A percentile compares a stretch with the other conserved stretches of the same genome.
Conservation (phyloP, 2,888 invertebrate genomes). For the Sminthurides aquaticus region DNA sequence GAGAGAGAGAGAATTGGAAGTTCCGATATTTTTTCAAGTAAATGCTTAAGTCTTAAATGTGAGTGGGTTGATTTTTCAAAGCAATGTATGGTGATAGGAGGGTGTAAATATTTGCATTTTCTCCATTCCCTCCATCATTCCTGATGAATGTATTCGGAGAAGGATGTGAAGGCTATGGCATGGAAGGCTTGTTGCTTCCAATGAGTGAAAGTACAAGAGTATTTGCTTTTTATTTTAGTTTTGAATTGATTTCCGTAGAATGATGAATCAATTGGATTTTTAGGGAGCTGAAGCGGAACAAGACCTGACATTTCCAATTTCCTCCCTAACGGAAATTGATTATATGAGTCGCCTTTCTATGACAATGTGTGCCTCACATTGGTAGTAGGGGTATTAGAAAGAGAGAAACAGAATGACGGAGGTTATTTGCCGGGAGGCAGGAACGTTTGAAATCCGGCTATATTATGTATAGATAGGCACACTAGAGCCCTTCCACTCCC, state of each 20-base stretch:
- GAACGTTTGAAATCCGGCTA: too few relatives aligned
- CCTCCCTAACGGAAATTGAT: neutral
- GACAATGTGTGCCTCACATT: too few relatives aligned
- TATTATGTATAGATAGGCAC: too few relatives aligned
- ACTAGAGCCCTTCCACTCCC: too few relatives aligned
- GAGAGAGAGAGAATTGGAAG: too few relatives aligned
- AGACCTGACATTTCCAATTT: neutral
- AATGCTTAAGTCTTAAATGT: too few relatives aligned
- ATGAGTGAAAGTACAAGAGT: neutral
- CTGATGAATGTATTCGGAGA: neutral
- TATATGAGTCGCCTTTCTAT: neutral
- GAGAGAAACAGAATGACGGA: too few relatives aligned
- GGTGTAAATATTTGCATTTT: neutral
- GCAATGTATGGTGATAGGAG: neutral
- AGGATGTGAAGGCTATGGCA: neutral
- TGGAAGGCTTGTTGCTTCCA: neutral
- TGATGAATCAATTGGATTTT: neutral
- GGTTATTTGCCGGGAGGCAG: too few relatives aligned
- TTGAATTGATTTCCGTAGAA: neutral
- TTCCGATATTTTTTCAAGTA: too few relatives aligned
- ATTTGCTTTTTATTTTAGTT: neutral
- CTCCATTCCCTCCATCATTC: neutral
- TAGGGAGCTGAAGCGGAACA: neutral
- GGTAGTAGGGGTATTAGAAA: too few relatives aligned
- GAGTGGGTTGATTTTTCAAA: too few relatives aligned